Evolutionary conservation across 2,888 invertebrate genomes (phyloP).

Genomic region (Gisinianus flammeolus): DNA sequence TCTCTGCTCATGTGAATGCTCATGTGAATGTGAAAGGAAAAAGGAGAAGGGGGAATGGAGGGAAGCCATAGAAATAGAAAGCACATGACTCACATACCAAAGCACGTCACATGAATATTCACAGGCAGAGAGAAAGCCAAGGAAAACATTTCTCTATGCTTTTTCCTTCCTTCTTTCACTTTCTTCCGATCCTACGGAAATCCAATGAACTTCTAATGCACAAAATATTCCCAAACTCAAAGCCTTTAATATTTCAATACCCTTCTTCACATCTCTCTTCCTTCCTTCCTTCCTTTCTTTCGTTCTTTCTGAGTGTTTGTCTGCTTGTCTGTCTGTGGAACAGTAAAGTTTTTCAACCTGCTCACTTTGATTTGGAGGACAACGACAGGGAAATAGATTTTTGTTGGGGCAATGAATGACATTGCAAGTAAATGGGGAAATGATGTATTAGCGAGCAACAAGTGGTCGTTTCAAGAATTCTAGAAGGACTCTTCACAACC

Average conservation of each 20-base stretch:
- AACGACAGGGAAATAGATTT: no score
- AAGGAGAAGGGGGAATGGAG: no score
- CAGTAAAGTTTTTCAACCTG: neutral
- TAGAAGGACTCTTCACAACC: neutral
- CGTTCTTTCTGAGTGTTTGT: neutral
- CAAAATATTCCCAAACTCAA: no score
- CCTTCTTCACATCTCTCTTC: no score
- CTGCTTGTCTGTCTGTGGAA: neutral
- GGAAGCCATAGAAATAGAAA: no score
- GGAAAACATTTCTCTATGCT: neutral
- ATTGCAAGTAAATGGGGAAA: conserved; percentile 8
- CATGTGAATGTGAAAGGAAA: neutral
- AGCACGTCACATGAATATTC: no score
- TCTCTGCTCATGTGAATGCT: neutral
- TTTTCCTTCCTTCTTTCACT: neutral
- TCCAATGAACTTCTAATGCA: neutral
- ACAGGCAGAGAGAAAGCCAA: no score
- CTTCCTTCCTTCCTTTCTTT: neutral
- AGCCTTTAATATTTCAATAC: no score
- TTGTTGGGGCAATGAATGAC: no score
- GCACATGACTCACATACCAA: no score
- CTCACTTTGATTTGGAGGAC: neutral
- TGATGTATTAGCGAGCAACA: conserved; percentile 13
- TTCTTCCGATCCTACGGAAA: neutral
- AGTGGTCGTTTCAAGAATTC: neutral